Evolutionary conservation across 2,797 vertebrate genomes (phyloP).

Genomic region (Pipistrellus pygmaeus): DNA sequence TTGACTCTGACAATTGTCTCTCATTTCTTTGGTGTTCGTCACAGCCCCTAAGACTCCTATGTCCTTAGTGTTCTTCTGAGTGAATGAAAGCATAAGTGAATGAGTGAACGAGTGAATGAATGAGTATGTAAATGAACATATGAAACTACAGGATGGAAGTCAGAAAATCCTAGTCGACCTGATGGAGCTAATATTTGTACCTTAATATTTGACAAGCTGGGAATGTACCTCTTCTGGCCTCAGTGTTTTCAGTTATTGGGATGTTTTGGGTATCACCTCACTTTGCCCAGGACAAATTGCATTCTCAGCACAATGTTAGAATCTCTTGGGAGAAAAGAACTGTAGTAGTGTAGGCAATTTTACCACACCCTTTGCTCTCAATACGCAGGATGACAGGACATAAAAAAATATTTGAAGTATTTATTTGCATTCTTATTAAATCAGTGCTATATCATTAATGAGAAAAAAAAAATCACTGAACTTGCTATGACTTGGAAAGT

Average conservation of each 20-base stretch:
- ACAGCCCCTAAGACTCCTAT: not conserved
- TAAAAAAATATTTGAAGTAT: not conserved
- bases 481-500: not conserved
- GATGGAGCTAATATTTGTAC: not conserved
- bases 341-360: not conserved
- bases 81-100: not conserved
- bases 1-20: not conserved
- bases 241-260: slow-evolving; percentile 6
- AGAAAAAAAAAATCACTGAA: not conserved
- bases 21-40: not conserved
- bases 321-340: not conserved
- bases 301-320: not conserved
- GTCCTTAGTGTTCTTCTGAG: not conserved
- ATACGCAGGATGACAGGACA: not conserved
- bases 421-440: not conserved
- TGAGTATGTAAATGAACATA: not conserved
- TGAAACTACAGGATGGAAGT: not conserved
- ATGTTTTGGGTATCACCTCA: not conserved
- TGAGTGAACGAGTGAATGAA: not conserved
- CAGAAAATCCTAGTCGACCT: not conserved
- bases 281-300: not conserved
- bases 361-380: not conserved
- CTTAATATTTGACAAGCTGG: not conserved
- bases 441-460: not conserved
- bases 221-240: not conserved